Conservation (phyloP, 1,140 invertebrate species). For the Steinernema feltiae region DNA sequence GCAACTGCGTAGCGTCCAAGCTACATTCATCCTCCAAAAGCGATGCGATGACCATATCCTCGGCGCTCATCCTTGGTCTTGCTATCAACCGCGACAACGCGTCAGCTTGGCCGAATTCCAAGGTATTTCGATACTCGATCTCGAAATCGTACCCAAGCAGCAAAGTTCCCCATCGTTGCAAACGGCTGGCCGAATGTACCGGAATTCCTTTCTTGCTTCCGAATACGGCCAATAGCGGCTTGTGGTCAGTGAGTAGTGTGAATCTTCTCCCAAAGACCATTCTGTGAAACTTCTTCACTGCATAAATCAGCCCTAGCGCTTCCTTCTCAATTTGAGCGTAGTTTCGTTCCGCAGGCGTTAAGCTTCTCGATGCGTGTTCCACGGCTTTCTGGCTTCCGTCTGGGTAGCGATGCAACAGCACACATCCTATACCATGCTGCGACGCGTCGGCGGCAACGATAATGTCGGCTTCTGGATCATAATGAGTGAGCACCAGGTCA, state of each 20-base stretch:
- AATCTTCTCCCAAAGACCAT: conserved; percentile 60
- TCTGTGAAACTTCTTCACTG: conserved; percentile 58
- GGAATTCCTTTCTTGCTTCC: conserved; percentile 52
- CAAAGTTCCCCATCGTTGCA: conserved; percentile 58
- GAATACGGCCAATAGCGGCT: conserved; percentile 59
- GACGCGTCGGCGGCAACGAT: conserved; percentile 47
- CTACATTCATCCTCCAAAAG: not conserved
- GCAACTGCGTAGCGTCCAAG: too few relatives aligned
- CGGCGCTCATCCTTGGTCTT: not conserved
- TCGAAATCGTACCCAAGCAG: conserved; percentile 57
- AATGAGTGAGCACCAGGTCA: conserved; percentile 40
- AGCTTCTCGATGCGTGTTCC: conserved; percentile 58
- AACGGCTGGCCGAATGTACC: conserved; percentile 46
- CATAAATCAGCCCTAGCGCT: conserved; percentile 60
- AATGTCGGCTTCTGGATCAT: conserved; percentile 35
- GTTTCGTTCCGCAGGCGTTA: conserved; percentile 60
- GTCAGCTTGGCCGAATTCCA: conserved; percentile 46
- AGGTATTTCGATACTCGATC: conserved; percentile 49
- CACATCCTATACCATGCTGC: conserved; percentile 43
- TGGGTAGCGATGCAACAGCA: conserved; percentile 35
- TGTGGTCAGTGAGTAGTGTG: conserved; percentile 61
- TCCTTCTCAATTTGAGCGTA: conserved; percentile 63
- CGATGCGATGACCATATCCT: conserved; percentile 29
- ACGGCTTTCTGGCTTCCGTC: conserved; percentile 38
- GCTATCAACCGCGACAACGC: conserved; percentile 49